These are phyloP conservation scores for Phacellophora camtschatica DNA, from an alignment of 30 jellyfish, hydroid and myxozoan species.

Conservation along the genomic window DNA sequence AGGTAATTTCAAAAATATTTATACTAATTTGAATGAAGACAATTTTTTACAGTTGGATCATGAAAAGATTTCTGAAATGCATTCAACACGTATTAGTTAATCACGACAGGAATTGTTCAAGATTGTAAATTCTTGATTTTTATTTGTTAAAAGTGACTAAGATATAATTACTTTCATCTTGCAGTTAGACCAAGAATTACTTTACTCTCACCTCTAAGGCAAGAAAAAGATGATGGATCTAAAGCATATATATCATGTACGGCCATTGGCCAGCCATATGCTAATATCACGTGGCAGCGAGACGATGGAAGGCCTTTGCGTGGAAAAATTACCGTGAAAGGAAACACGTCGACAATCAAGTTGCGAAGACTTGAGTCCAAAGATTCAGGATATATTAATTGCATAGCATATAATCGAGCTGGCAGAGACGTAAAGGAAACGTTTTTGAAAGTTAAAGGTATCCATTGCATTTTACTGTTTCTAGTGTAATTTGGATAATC, in stretches of 20 bases:
- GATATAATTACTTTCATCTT: background rate
- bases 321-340: background rate
- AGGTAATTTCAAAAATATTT: too few relatives aligned
- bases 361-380: background rate
- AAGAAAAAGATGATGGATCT: background rate
- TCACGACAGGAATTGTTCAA: too few relatives aligned
- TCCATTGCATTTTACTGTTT: too few relatives aligned
- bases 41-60: background rate
- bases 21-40: too few relatives aligned
- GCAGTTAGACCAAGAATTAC: constrained; percentile 43
- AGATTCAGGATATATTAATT: constrained; percentile 34
- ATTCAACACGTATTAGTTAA: too few relatives aligned
- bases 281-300: constrained; percentile 56
- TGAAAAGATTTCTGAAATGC: too few relatives aligned
- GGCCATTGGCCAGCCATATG: constrained; percentile 11
- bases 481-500: too few relatives aligned
- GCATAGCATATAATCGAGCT: constrained; percentile 52
- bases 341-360: constrained; percentile 7
- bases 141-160: too few relatives aligned
- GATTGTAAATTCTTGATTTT: too few relatives aligned
- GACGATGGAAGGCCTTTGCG: constrained; percentile 10
- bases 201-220: constrained; percentile 21
- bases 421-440: constrained; percentile 35
- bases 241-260: constrained; percentile 16
- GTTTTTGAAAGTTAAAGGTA: constrained; percentile 42